Base-by-base conservation (phyloP, 2,113 vertebrate species). In the Embiotoca jacksoni region DNA sequence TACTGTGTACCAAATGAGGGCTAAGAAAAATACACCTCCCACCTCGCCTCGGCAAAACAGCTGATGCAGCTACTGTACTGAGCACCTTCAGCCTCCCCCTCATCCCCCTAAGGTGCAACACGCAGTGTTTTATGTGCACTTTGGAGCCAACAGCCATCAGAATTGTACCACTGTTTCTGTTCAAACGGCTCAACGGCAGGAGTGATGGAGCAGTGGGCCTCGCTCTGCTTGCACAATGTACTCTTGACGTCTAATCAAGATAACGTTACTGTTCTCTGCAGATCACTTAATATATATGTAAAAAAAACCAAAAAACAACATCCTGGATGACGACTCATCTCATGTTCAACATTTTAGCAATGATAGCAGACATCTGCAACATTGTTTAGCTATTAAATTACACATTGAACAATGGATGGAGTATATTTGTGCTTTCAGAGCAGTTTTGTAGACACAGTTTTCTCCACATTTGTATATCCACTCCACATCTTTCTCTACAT, bases 71-170 rank as follows among this genome's bases (percentile, higher is more conserved):
- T 82, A 69, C 68, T 60, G 73, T 39, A 30, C 46, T 30, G 49
- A 68, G 63, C 64, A 35, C 58, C 65, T 75, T 81, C 66, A 37
- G 74, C 83, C 85, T 88, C 85, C 75, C 59, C 75, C 52, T 80
- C 78, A 80, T 53, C 72, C 81, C 82, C 72, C 62, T 37, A 49
- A 85, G 84, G 82, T 82, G 65, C 75, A 75, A 65, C 56, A 56
- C 39, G 50, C 39, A 77, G 56, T 77, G 73, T 84, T 88, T 83
- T 72, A 81, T 80, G 64, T 84, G 71, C 75, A 62, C 65, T 76
- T 76, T 62, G 39, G 81, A 79, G 78, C 78, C 70, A 80, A 63
- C 82, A 88, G 78, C 75, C 61, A 52, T 69, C 82, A 81, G 73
- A 30, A 16, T 61, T 61, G 74, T 80, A 65, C 76, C 57, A n/a